phyloP scores from a whole-genome alignment of 1,140 invertebrate species.

The Dinothrombium tinctorium region DNA sequence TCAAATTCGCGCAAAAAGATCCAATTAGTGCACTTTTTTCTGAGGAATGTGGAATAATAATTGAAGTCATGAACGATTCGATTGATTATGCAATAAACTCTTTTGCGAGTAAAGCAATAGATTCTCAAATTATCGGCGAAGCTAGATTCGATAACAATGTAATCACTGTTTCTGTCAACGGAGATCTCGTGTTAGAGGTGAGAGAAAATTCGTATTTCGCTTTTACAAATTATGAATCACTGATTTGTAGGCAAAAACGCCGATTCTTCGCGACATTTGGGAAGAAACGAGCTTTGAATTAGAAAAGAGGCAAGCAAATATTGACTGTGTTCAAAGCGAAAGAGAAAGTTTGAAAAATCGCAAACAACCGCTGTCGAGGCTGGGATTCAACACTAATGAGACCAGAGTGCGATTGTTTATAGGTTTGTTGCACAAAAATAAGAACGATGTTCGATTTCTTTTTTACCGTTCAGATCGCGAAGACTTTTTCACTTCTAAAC shows the following conservation, averaged over 20 bases:
- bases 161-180: conserved; percentile 6
- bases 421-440: not conserved
- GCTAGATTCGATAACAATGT: not conserved
- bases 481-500: conserved; percentile 17
- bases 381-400: conserved; percentile 40
- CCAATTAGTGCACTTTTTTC: conserved; percentile 38
- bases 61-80: conserved; percentile 42
- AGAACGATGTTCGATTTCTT: no score
- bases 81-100: conserved; percentile 31
- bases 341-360: conserved; percentile 15
- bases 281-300: conserved; percentile 82
- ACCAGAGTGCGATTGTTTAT: not conserved
- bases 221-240: not conserved
- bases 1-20: conserved; percentile 10
- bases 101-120: conserved; percentile 34
- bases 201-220: not conserved
- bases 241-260: not conserved
- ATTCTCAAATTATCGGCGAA: conserved; percentile 43
- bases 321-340: conserved; percentile 50
- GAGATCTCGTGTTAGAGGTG: conserved; percentile 5
- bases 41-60: conserved; percentile 75
- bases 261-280: conserved; percentile 37
- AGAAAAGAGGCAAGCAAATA: conserved; percentile 53
- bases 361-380: conserved; percentile 22
- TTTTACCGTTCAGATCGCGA: not conserved